A percentile compares a stretch with the other conserved stretches of the same genome.
These are phyloP conservation scores for Oligia strigilis DNA, from an alignment of 2,888 invertebrate species.

Conservation along the genomic window DNA sequence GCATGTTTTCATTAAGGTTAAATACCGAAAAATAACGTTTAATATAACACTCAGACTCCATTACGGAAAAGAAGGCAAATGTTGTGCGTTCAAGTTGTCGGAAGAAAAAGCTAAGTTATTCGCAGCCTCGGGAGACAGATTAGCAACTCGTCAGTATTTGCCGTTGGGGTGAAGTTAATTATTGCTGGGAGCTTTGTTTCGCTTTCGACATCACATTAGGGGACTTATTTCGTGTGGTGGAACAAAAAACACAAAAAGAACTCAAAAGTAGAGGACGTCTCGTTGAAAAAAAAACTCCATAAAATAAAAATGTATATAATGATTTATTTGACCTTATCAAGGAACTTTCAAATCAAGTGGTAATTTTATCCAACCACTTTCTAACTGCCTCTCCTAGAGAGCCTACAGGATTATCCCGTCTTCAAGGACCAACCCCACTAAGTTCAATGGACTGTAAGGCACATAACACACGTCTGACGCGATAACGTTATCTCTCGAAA, in stretches of 20 bases:
- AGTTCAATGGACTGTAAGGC: slow-evolving; percentile 16
- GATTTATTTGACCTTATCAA: background rate
- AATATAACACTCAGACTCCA: slow-evolving; percentile 19
- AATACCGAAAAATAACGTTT: slow-evolving; percentile 14
- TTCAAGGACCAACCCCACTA: slow-evolving; percentile 1
- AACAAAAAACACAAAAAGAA: background rate
- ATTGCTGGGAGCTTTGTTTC: slow-evolving; percentile 39
- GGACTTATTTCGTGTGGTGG: background rate
- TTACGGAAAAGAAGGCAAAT: slow-evolving; percentile 19
- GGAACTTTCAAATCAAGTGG: background rate
- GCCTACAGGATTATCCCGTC: background rate
- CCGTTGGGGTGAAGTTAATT: slow-evolving; percentile 15
- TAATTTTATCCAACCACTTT: background rate
- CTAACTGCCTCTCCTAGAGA: background rate
- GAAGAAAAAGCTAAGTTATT: slow-evolving; percentile 41
- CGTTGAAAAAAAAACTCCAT: background rate
- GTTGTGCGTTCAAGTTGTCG: slow-evolving; percentile 19
- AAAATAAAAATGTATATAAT: no score
- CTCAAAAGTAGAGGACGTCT: no score
- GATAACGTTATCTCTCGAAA: slow-evolving; percentile 38
- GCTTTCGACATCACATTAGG: slow-evolving; percentile 14
- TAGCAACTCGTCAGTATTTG: slow-evolving; percentile 40
- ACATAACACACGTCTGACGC: slow-evolving; percentile 17
- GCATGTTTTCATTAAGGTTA: background rate
- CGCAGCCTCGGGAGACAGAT: slow-evolving; percentile 47